These are phyloP conservation scores for Amphibalanus amphitrite DNA, from an alignment of 1,140 invertebrate species.

Conservation along the genomic window DNA sequence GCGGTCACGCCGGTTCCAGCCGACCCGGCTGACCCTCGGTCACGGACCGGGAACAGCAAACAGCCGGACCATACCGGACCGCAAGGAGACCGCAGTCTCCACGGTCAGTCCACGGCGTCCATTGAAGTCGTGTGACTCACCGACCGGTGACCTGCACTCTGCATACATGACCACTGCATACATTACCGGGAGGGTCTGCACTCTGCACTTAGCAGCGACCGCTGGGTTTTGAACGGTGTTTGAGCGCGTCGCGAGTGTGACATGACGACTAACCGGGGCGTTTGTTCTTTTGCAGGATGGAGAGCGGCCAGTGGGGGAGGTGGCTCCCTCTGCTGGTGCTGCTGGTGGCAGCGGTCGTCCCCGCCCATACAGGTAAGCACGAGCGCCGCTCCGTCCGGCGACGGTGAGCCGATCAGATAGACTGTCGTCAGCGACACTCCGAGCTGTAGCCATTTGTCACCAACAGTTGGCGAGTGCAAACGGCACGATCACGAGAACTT, in stretches of 20 bases:
- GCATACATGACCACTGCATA: no score
- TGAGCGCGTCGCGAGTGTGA: not conserved
- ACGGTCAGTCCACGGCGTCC: no score
- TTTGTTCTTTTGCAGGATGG: not conserved
- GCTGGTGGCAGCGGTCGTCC: not conserved
- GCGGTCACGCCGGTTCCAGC: not conserved
- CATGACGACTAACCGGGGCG: not conserved
- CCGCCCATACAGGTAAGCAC: not conserved
- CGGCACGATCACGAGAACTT: no score
- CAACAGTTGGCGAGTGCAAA: no score
- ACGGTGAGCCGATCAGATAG: not conserved
- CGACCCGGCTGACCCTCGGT: not conserved
- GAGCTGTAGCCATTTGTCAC: not conserved
- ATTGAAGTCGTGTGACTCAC: no score
- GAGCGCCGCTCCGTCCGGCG: not conserved
- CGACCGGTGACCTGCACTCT: no score
- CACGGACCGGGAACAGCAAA: not conserved
- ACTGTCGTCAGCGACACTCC: no score
- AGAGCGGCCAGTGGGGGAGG: not conserved
- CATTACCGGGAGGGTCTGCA: no score
- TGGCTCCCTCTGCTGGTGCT: not conserved
- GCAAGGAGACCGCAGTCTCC: no score
- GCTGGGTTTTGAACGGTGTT: no score
- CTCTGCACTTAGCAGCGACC: no score
- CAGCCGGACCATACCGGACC: no score